A percentile compares a stretch with the other conserved stretches of the same genome.
Evolutionary conservation across 2,888 invertebrate genomes (phyloP).

Genomic region (Drosophila suboccidentalis): DNA sequence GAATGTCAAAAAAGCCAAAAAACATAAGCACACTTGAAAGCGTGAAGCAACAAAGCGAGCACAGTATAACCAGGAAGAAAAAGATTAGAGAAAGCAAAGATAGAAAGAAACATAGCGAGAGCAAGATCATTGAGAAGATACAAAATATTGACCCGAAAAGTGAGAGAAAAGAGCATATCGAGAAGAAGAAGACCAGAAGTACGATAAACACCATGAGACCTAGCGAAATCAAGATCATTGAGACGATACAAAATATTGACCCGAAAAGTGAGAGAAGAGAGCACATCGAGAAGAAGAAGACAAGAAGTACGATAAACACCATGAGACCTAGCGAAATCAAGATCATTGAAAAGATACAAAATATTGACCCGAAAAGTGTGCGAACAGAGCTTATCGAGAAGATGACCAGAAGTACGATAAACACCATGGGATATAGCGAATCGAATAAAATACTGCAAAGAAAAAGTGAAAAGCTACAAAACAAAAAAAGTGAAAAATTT

Average conservation of each 20-base stretch:
- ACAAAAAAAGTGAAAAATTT: not conserved
- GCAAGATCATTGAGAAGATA: not conserved
- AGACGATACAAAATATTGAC: not conserved
- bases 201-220: too few relatives aligned
- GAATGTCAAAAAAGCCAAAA: not conserved
- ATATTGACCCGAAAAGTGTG: not conserved
- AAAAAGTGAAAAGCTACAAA: not conserved
- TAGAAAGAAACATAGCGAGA: not conserved
- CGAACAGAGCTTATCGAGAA: not conserved
- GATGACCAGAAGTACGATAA: not conserved
- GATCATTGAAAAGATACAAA: not conserved
- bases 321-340: not conserved
- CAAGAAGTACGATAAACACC: too few relatives aligned
- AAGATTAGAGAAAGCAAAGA: not conserved
- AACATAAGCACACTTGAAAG: not conserved
- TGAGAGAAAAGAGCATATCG: not conserved
- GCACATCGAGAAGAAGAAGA: not conserved
- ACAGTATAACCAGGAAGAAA: not conserved
- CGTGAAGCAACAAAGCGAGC: not conserved
- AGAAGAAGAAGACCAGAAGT: not conserved
- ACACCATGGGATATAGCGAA: too few relatives aligned
- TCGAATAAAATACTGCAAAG: too few relatives aligned
- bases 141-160: not conserved
- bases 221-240: not conserved
- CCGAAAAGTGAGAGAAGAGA: not conserved